Evolutionary conservation across 2,888 invertebrate species (phyloP), one percentile per base, ranked within the genome.

Genomic region (Pecten maximus): DNA sequence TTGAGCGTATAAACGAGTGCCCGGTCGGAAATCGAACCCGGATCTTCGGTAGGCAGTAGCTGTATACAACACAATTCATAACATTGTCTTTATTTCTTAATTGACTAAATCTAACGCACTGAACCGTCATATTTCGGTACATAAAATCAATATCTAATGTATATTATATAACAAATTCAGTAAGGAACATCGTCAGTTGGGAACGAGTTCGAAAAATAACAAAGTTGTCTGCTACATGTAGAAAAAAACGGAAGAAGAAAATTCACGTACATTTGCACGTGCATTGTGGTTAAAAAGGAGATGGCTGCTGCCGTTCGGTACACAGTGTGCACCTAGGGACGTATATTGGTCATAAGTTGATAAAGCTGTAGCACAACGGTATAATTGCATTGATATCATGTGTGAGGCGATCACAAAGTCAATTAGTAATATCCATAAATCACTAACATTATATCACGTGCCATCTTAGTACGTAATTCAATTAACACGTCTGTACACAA

Each of bases 401-500:
- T 74, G 74, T 28, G 74, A 28, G 35, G 2, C 35, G 19, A 74
- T 28, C 74, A 74, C 28, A 35, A 15, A 10, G 23, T 2, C 8
- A 28, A 74, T 74, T 35, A 35, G 74, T 74, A 23, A 74, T 74
- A 60, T 60, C 23, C 60, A 60, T 60, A 74, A 74, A 74, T 74
- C 74, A 74, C 28, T 35, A 6, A 35, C 8, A 15, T 74, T 23
- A 74, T 74, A 74, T 12, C 74, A 8, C 15, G 74, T 74, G 74
- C 35, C 74, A 74, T 74, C 74, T 3, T 15, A 2, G 74, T 35
- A 74, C 12, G 74, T 74, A 74, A 74, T 74, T 35, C 12, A 28
- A 74, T 74, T 74, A 74, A 74, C 74, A 74, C 74, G 35, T 60
- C 19, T 60, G 60, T 60, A n/a, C 8, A 60, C 60, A 60, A 60